Evolutionary conservation across 2,113 vertebrate species (phyloP).

Genomic region (Lepus timidus): DNA sequence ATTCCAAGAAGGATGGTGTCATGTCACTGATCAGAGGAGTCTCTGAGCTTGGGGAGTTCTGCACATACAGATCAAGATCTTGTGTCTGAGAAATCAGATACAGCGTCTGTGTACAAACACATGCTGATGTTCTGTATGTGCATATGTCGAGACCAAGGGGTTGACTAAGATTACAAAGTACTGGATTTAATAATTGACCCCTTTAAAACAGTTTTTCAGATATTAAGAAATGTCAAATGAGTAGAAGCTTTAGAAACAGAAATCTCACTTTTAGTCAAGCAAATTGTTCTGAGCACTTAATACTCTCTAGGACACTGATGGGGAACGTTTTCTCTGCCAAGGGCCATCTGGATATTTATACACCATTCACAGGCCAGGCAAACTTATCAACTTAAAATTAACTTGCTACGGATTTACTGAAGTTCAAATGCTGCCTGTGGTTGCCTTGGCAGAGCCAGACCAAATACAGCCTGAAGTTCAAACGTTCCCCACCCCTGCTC

Average conservation of each 20-base stretch:
- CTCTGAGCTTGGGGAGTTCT: not conserved
- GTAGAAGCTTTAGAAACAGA: conserved; percentile 4
- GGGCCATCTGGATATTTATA: no score
- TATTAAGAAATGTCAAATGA: conserved; percentile 31
- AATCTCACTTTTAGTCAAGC: not conserved
- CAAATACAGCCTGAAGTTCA: no score
- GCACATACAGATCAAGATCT: conserved; percentile 29
- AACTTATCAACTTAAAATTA: no score
- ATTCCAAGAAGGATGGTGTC: not conserved
- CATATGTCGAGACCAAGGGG: not conserved
- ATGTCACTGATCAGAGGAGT: conserved; percentile 1
- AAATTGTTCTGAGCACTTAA: not conserved
- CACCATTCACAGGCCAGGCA: no score
- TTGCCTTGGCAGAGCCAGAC: no score
- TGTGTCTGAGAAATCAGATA: conserved; percentile 15
- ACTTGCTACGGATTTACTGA: no score
- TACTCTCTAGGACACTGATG: no score
- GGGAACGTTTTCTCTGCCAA: no score
- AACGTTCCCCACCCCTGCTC: no score
- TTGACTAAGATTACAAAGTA: conserved; percentile 36
- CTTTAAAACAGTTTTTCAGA: conserved; percentile 5
- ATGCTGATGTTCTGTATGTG: conserved; percentile 24
- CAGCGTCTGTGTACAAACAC: not conserved
- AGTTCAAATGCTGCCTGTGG: no score
- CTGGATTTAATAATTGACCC: conserved; percentile 12